Conservation (phyloP, 2,797 vertebrate genomes). For the Pogonophryne albipinna region DNA sequence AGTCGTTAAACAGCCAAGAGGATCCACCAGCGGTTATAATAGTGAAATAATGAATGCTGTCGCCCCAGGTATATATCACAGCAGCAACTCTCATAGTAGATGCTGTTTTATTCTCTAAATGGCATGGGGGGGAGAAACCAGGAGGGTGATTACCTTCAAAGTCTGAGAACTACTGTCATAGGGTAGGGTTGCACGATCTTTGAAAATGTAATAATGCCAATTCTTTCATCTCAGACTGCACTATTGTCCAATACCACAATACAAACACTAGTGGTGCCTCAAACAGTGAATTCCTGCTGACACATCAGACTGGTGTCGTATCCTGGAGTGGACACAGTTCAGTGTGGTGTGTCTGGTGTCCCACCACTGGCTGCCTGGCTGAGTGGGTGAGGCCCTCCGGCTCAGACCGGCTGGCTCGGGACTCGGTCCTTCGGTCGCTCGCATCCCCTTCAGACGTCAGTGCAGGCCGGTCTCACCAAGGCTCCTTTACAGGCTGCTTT, state of each 20-base stretch:
- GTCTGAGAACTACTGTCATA: not conserved
- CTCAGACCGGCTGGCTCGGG: conserved; percentile 71
- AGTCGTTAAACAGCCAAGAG: conserved; percentile 73
- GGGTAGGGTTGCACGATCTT: not conserved
- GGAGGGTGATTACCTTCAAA: conserved; percentile 69
- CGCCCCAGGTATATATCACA: conserved; percentile 76
- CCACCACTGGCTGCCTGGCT: conserved; percentile 70
- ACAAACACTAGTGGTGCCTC: conserved; percentile 29
- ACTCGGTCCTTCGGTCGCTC: conserved; percentile 53
- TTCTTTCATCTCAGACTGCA: conserved; percentile 1
- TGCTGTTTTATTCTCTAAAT: conserved; percentile 57
- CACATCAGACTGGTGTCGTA: conserved; percentile 52
- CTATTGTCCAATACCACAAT: conserved; percentile 17
- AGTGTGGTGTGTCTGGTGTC: conserved; percentile 72
- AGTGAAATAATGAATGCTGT: conserved; percentile 72
- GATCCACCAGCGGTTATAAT: conserved; percentile 72
- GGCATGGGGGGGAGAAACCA: conserved; percentile 45
- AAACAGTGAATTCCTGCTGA: conserved; percentile 70
- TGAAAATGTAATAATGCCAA: not conserved
- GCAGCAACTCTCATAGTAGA: conserved; percentile 40
- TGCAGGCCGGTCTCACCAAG: conserved; percentile 78
- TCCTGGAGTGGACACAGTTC: conserved; percentile 54
- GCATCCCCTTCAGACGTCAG: conserved; percentile 84
- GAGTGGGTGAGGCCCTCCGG: conserved; percentile 73
- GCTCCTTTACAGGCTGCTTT: conserved; percentile 85